Conservation (phyloP, 2,113 vertebrate genomes). For the Bucco capensis region DNA sequence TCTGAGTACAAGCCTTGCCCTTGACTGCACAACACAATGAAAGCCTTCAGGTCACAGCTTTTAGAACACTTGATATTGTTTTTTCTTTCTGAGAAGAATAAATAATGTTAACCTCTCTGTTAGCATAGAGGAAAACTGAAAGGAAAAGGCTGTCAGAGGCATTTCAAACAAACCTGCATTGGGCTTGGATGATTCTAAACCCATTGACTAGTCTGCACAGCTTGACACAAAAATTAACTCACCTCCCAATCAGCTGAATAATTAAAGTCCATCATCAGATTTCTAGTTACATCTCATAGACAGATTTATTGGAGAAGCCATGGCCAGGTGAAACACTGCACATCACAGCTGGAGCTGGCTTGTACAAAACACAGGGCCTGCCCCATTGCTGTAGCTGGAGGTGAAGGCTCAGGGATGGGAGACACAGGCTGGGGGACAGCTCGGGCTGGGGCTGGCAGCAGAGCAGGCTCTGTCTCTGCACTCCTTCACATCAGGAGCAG, state of each 20-base stretch:
- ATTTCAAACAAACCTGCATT: neutral
- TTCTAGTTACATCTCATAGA: neutral
- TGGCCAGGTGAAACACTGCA: neutral
- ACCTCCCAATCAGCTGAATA: neutral
- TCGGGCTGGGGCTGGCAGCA: accelerated
- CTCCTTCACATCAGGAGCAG: neutral
- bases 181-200: neutral
- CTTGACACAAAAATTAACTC: slow-evolving; percentile 17
- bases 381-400: neutral
- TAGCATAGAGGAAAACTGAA: neutral
- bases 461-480: neutral
- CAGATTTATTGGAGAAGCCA: neutral
- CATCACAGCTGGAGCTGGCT: neutral
- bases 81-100: slow-evolving; percentile 30
- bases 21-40: slow-evolving; percentile 13
- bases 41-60: slow-evolving; percentile 47
- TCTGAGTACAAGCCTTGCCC: slow-evolving; percentile 25
- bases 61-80: slow-evolving; percentile 27
- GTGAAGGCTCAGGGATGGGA: neutral
- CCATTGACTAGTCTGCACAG: neutral
- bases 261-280: neutral
- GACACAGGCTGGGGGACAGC: neutral
- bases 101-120: neutral
- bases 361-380: neutral
- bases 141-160: neutral